These are phyloP conservation scores for Apocrypta bakeri DNA, from an alignment of 1,140 invertebrate species.

Conservation along the genomic window DNA sequence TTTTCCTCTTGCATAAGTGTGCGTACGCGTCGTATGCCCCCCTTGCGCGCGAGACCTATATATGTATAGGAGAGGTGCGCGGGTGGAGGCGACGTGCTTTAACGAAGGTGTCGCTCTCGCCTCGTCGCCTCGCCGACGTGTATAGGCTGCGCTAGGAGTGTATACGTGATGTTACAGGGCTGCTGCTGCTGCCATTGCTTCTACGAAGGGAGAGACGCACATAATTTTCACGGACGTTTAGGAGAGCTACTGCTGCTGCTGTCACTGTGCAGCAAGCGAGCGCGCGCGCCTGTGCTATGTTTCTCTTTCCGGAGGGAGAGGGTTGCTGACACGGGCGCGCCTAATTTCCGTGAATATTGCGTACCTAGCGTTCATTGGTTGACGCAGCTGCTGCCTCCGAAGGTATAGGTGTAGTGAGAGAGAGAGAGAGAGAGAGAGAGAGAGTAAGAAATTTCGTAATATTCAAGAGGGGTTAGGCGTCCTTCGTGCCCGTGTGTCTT, in stretches of 20 bases:
- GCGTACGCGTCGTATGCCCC: not conserved
- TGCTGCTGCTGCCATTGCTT: not conserved
- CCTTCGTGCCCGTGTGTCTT: no score
- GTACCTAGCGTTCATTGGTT: constrained; percentile 43
- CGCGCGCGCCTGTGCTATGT: not conserved
- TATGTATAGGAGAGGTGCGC: not conserved
- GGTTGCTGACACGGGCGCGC: constrained; percentile 15
- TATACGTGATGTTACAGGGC: not conserved
- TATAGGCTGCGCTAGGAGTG: not conserved
- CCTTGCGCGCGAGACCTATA: not conserved
- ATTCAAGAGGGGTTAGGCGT: not conserved
- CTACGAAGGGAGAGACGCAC: not conserved
- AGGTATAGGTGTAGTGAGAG: not conserved
- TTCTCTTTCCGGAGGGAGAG: constrained; percentile 1
- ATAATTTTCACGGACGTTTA: constrained; percentile 41
- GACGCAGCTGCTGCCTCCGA: not conserved
- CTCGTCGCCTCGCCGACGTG: not conserved
- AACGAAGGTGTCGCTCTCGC: constrained; percentile 47
- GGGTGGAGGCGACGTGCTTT: not conserved
- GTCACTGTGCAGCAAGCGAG: not conserved
- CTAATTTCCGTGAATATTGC: constrained; percentile 47
- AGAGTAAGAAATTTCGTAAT: constrained; percentile 27
- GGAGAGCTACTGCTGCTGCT: not conserved
- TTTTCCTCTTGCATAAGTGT: constrained; percentile 10
- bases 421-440: no score